Conservation (phyloP, 2,797 vertebrate genomes). For the Gallinago nigripennis region DNA sequence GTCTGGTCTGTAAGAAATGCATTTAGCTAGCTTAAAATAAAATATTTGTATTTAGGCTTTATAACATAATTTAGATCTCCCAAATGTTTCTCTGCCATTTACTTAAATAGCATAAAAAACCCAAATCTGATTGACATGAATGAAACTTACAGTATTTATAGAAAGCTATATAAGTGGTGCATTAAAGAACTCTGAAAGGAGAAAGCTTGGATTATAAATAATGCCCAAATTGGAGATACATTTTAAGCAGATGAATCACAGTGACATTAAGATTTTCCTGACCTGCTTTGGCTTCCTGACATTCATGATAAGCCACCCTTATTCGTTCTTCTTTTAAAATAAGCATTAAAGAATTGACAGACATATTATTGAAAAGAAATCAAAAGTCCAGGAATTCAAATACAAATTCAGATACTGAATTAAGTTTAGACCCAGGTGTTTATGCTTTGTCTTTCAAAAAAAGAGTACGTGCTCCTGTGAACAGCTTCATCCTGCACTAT, state of each 20-base stretch:
- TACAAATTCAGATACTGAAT: background rate
- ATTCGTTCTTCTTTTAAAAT: background rate
- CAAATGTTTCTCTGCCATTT: background rate
- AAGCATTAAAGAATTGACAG: background rate
- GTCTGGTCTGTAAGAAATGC: background rate
- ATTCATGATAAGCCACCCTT: constrained; percentile 30
- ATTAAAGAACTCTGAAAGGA: constrained; percentile 72
- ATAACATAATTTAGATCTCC: background rate
- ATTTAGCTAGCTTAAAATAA: background rate
- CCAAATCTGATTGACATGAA: constrained; percentile 9
- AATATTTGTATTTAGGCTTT: background rate
- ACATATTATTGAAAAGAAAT: background rate
- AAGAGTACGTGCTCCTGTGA: background rate
- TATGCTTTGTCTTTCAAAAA: background rate
- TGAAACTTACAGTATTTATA: constrained; percentile 53
- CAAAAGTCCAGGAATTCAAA: background rate
- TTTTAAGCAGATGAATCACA: constrained; percentile 75
- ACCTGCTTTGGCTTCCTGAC: constrained; percentile 73
- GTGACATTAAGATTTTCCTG: constrained; percentile 71
- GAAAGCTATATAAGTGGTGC: constrained; percentile 64
- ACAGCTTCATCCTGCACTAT: background rate
- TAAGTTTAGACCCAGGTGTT: background rate
- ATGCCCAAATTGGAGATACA: constrained; percentile 68
- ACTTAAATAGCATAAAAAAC: background rate
- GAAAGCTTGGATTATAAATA: constrained; percentile 78